phyloP scores from a whole-genome alignment of 2,797 vertebrate genomes.

The Brachyrhaphis roseni region DNA sequence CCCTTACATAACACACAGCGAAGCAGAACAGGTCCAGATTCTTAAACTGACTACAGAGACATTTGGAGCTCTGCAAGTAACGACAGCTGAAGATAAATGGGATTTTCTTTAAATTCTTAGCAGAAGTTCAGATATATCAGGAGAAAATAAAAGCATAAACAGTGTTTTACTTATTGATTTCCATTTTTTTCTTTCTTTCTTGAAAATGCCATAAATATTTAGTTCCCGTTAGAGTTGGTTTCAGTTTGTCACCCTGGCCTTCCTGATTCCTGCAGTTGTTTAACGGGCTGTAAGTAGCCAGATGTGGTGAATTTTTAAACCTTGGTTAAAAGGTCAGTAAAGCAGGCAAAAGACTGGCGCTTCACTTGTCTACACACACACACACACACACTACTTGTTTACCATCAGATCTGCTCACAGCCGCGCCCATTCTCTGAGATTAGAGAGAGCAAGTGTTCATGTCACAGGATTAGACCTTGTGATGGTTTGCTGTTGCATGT shows the following conservation, averaged over 20 bases:
- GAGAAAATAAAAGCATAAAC: neutral
- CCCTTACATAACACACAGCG: neutral
- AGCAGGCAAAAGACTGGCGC: neutral
- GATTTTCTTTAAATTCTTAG: neutral
- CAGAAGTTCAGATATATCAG: neutral
- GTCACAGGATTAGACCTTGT: constrained; percentile 58
- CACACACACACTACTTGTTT: constrained; percentile 47
- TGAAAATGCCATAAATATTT: neutral
- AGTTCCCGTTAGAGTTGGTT: neutral
- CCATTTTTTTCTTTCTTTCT: neutral
- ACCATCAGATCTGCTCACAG: constrained; percentile 43
- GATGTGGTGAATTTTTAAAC: neutral
- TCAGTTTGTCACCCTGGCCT: constrained; percentile 23
- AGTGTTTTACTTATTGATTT: constrained; percentile 3
- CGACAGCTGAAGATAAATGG: neutral
- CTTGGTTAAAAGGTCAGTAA: constrained; percentile 6
- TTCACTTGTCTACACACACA: constrained; percentile 6
- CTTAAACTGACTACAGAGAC: neutral
- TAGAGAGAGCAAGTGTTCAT: constrained; percentile 55
- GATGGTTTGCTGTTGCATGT: constrained; percentile 28
- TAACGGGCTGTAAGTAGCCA: constrained; percentile 14
- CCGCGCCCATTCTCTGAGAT: constrained; percentile 52
- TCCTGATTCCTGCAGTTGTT: constrained; percentile 11
- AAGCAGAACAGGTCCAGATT: neutral
- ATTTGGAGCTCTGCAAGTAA: neutral